Evolutionary conservation across 1,140 invertebrate genomes (phyloP).

Genomic region (Drosophila trapezifrons): DNA sequence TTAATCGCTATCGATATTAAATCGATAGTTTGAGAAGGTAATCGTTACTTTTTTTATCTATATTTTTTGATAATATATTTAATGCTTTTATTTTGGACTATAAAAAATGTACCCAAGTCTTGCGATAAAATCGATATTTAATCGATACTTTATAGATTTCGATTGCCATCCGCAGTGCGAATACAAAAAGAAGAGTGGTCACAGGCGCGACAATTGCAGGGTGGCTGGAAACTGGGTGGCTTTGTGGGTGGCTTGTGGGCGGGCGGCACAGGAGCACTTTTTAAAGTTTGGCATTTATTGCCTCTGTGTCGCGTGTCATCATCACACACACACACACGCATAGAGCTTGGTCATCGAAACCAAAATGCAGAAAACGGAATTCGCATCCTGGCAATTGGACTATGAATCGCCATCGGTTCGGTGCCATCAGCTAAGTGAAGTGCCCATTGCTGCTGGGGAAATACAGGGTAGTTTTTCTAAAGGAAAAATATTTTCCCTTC

Average conservation of each 20-base stretch:
- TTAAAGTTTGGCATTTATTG: slow-evolving; percentile 73
- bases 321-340: slow-evolving; percentile 9
- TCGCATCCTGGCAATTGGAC: slow-evolving; percentile 9
- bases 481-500: too few species aligned
- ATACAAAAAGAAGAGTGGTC: slow-evolving; percentile 41
- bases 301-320: slow-evolving; percentile 57
- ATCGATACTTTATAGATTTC: slow-evolving; percentile 7
- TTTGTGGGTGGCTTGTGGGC: neutral
- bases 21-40: neutral
- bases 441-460: neutral
- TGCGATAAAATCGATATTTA: neutral
- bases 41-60: neutral
- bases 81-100: too few species aligned
- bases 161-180: neutral
- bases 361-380: slow-evolving; percentile 33
- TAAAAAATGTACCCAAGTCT: neutral
- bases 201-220: slow-evolving; percentile 55
- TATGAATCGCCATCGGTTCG: neutral
- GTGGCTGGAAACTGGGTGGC: neutral
- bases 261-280: slow-evolving; percentile 35
- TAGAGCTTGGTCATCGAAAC: slow-evolving; percentile 17
- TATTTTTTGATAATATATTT: neutral
- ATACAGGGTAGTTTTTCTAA: neutral
- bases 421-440: neutral
- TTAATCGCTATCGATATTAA: neutral